These are phyloP conservation scores for Bovichtus diacanthus DNA, from an alignment of 2,797 vertebrate genomes.

Conservation along the genomic window DNA sequence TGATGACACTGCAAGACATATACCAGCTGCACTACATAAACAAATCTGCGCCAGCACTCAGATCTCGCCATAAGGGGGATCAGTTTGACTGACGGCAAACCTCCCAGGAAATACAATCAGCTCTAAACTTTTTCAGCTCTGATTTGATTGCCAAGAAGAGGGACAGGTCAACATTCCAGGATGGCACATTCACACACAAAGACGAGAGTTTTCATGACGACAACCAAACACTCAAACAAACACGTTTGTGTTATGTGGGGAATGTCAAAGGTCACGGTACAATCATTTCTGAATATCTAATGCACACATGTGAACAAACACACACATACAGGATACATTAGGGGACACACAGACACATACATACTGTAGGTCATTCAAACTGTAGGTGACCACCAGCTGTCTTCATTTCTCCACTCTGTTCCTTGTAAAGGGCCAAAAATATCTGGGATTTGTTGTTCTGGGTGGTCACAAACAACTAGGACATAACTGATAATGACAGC, in stretches of 20 bases:
- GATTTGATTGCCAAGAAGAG: slow-evolving; percentile 34
- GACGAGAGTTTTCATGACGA: slow-evolving; percentile 12
- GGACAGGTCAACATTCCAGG: slow-evolving; percentile 53
- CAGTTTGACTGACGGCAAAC: slow-evolving; percentile 32
- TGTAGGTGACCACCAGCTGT: slow-evolving; percentile 16
- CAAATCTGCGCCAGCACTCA: slow-evolving; percentile 28
- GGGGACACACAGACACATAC: slow-evolving; percentile 1
- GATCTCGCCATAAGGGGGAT: slow-evolving; percentile 34
- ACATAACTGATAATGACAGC: slow-evolving; percentile 10
- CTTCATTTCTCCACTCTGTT: slow-evolving; percentile 12
- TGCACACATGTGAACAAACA: background rate
- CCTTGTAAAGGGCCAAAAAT: background rate
- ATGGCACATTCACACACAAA: slow-evolving; percentile 20
- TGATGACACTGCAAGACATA: slow-evolving; percentile 32
- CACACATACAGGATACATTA: background rate
- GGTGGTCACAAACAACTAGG: slow-evolving; percentile 7
- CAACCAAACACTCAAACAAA: slow-evolving; percentile 19
- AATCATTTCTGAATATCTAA: background rate
- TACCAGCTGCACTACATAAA: slow-evolving; percentile 32
- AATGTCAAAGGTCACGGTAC: background rate
- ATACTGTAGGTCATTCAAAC: background rate
- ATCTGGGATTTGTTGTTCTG: slow-evolving; percentile 22
- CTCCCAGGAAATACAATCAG: slow-evolving; percentile 53
- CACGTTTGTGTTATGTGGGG: background rate
- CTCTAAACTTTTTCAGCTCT: slow-evolving; percentile 28